A percentile compares a stretch with the other conserved stretches of the same genome.
These are phyloP conservation scores for Galbula dea DNA, from an alignment of 2,113 vertebrate genomes.

Conservation along the genomic window DNA sequence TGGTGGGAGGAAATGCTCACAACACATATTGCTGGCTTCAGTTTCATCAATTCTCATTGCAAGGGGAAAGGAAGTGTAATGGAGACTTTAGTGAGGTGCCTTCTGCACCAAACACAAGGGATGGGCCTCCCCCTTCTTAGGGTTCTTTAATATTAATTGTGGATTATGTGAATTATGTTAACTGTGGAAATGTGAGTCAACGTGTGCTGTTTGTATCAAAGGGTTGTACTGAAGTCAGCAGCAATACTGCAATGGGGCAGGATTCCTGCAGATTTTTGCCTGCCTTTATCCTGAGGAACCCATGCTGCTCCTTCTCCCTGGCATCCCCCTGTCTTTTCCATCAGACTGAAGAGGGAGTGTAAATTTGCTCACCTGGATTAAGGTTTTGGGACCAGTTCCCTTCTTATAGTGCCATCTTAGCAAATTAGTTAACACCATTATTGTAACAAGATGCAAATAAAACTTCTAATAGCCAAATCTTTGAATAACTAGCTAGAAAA, in stretches of 20 bases:
- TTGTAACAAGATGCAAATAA: background rate
- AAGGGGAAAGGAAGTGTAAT: accelerated
- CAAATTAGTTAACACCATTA: background rate
- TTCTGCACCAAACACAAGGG: accelerated
- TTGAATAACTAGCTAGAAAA: background rate
- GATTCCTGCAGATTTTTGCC: background rate
- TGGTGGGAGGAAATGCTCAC: background rate
- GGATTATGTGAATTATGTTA: too few species aligned
- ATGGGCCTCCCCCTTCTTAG: background rate
- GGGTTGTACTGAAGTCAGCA: background rate
- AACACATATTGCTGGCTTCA: accelerated
- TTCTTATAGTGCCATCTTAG: background rate
- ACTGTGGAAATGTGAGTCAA: too few species aligned
- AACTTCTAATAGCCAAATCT: background rate
- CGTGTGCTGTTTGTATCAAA: accelerated
- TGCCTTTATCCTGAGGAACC: background rate
- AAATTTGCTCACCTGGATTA: background rate
- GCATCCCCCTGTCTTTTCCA: background rate
- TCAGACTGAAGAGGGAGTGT: background rate
- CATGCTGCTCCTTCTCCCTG: background rate
- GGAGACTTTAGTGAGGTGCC: background rate
- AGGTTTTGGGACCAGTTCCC: background rate
- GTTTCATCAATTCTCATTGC: background rate
- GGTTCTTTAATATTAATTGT: background rate
- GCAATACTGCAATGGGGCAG: background rate